Base-by-base conservation (phyloP, 2,797 vertebrate species). In the Poeciliopsis presidionis region DNA sequence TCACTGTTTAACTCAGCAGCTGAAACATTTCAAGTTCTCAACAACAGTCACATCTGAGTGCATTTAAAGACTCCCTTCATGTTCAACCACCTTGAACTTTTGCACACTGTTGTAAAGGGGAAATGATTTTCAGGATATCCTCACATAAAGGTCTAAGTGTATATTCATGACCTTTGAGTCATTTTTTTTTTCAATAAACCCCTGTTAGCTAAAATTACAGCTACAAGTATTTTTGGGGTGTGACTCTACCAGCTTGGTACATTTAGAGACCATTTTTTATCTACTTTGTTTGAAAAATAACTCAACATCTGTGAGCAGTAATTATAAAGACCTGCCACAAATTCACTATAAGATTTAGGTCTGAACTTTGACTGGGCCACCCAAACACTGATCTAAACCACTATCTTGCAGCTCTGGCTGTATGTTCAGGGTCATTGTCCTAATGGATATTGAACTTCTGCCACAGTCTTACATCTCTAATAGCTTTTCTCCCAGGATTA, bases 1-100 rank as follows among this genome's bases (percentile, higher is more conserved):
- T 57, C 74, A 18, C 59, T 43, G 45, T 61, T 72, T 63, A n/a
- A 28, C 47, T 57, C 45, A 25, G 53, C 67, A n/a, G 20, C 3
- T 39, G 18, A 76, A 74, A 73, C 16, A 28, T 80, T 79, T 75
- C 41, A 69, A 69, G 36, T 43, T 43, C 25, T 45, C 67, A 70
- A 70, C 41, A 46, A n/a, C 5, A 46, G 41, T 43, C 65, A 43
- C 4, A n/a, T 4, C 20, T 41, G 9, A 43, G 36, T 69, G 8
- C 8, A 43, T 69, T n/a, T 69, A 39, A 69, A 69, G 20, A 69
- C 39, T 8, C 3, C 16, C 14, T 63, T 36, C 33, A 36, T 63
- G 33, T 63, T 36, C 7, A 43, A 12, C 36, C 20, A 3, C 4
- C 1, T 25, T 67, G 6, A 39, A 69, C 5, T n/a, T 43, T 41